Conservation (phyloP, 2,113 vertebrate species). For the Grantiella picta region DNA sequence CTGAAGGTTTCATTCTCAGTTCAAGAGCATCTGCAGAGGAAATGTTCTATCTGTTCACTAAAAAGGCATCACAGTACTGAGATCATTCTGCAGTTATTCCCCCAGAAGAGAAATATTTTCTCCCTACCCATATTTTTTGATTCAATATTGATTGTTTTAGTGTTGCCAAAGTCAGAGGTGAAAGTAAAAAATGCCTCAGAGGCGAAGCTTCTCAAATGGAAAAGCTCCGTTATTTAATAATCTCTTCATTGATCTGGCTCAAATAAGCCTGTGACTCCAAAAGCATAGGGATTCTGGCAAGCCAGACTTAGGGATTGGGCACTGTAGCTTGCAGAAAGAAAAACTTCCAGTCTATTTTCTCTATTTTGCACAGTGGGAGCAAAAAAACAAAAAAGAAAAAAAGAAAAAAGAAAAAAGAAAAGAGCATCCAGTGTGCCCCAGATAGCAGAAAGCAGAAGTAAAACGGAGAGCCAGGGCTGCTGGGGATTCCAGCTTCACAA, state of each 20-base stretch:
- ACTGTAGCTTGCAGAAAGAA: not conserved
- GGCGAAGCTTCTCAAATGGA: not conserved
- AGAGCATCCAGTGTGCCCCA: not conserved
- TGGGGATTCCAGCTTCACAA: not conserved
- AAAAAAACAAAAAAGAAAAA: fast-evolving
- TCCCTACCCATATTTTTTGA: not conserved
- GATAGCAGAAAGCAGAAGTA: not conserved
- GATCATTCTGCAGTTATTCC: not conserved
- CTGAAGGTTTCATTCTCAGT: not conserved
- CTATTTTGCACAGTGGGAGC: not conserved
- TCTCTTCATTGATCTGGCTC: not conserved
- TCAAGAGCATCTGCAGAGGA: not conserved
- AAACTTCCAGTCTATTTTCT: not conserved
- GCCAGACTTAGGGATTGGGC: not conserved
- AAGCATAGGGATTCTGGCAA: not conserved
- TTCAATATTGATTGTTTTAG: slow-evolving; percentile 3
- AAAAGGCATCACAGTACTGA: not conserved
- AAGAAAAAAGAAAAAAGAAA: no score
- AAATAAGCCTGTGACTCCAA: not conserved
- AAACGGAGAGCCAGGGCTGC: not conserved
- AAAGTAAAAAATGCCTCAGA: slow-evolving; percentile 3
- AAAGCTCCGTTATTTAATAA: slow-evolving; percentile 22
- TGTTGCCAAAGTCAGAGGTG: not conserved
- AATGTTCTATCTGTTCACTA: not conserved
- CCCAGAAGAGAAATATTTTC: not conserved